Conservation (phyloP, 2,797 vertebrate genomes). For the Falco columbarius region DNA sequence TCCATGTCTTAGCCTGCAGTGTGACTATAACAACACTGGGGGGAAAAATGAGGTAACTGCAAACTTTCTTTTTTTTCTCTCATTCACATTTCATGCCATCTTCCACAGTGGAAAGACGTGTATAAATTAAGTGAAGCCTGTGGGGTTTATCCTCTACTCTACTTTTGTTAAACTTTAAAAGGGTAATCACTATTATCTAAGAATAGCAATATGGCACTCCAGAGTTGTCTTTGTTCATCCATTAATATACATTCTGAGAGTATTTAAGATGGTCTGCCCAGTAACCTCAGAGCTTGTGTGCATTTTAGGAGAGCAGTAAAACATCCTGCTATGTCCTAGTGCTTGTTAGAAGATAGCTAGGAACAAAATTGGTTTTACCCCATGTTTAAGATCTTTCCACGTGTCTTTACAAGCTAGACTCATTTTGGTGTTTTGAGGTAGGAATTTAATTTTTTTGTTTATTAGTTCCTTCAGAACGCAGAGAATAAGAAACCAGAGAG, state of each 20-base stretch:
- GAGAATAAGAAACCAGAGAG: neutral
- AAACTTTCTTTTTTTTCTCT: neutral
- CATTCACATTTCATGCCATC: neutral
- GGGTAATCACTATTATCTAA: neutral
- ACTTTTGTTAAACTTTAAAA: neutral
- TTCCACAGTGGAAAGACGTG: neutral
- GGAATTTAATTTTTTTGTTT: neutral
- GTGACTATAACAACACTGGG: neutral
- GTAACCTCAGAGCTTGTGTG: neutral
- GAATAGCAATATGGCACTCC: neutral
- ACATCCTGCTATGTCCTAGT: neutral
- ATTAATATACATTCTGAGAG: neutral
- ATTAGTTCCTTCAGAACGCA: neutral
- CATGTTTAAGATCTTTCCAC: neutral
- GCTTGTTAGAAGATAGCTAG: neutral
- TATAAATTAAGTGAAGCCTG: neutral
- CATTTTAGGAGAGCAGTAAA: neutral
- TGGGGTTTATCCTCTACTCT: neutral
- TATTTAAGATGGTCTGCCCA: neutral
- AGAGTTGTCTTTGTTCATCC: neutral
- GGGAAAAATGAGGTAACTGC: neutral
- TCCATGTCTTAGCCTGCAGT: neutral
- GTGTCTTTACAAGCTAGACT: constrained; percentile 25
- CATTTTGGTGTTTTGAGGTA: neutral
- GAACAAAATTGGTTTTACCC: neutral